Conservation (phyloP, 2,797 vertebrate species). For the Xiphophorus birchmanni region DNA sequence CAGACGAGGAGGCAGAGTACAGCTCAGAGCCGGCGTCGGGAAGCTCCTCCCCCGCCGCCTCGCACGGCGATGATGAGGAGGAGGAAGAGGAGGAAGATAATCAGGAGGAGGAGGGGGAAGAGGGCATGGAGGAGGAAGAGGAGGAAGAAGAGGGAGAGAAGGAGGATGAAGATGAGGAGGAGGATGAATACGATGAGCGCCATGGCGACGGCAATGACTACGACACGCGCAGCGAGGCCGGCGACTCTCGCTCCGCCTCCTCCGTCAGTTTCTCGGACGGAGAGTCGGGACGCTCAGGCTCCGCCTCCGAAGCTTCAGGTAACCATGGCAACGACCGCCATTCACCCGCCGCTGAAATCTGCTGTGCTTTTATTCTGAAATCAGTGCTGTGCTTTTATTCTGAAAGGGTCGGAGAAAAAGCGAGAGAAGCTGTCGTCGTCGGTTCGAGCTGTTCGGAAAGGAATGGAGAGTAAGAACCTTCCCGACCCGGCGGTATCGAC, state of each 20-base stretch:
- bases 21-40: slow-evolving; percentile 57
- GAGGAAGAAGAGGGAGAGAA: slow-evolving; percentile 79
- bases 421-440: slow-evolving; percentile 98
- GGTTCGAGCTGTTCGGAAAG: slow-evolving; percentile 96
- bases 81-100: slow-evolving; percentile 80
- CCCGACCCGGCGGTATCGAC: too few species aligned
- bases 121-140: slow-evolving; percentile 59
- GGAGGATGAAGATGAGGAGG: slow-evolving; percentile 91
- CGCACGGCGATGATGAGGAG: slow-evolving; percentile 64
- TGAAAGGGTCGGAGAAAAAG: slow-evolving; percentile 97
- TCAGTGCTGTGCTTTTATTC: background rate
- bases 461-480: slow-evolving; percentile 75
- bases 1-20: slow-evolving; percentile 81
- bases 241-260: slow-evolving; percentile 93
- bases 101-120: slow-evolving; percentile 67
- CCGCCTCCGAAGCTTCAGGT: slow-evolving; percentile 93
- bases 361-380: slow-evolving; percentile 67
- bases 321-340: slow-evolving; percentile 24
- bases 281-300: slow-evolving; percentile 88
- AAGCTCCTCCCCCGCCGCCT: slow-evolving; percentile 61
- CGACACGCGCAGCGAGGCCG: slow-evolving; percentile 95
- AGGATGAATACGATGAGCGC: slow-evolving; percentile 89
- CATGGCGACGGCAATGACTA: slow-evolving; percentile 90
- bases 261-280: slow-evolving; percentile 94
- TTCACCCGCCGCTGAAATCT: background rate